Evolutionary conservation across 2,113 vertebrate genomes (phyloP).

Genomic region (Nerophis ophidion): DNA sequence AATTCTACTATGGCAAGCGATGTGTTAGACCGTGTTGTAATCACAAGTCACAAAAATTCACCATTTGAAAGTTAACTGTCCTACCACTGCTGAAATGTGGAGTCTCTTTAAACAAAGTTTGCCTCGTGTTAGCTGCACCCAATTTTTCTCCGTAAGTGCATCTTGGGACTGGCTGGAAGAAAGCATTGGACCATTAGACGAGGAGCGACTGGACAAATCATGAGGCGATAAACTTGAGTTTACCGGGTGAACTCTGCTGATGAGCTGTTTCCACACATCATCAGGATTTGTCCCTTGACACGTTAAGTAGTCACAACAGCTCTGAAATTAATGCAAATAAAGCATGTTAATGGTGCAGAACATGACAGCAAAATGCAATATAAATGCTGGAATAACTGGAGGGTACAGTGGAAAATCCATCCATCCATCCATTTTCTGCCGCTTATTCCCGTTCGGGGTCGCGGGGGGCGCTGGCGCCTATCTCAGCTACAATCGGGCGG

Average conservation of each 20-base stretch:
- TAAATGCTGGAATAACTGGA: constrained; percentile 9
- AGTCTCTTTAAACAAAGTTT: constrained; percentile 31
- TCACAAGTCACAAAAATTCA: constrained; percentile 26
- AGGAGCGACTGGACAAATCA: background rate
- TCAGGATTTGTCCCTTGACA: constrained; percentile 72
- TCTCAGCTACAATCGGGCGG: too few species aligned
- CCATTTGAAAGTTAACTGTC: constrained; percentile 16
- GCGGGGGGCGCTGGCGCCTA: too few species aligned
- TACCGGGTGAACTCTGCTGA: constrained; percentile 68
- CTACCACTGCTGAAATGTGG: constrained; percentile 52
- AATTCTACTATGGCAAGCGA: too few species aligned
- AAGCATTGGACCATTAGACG: constrained; percentile 8
- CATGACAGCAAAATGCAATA: background rate
- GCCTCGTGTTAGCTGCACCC: constrained; percentile 15
- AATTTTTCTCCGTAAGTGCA: constrained; percentile 24
- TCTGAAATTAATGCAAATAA: constrained; percentile 56
- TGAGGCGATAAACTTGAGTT: background rate
- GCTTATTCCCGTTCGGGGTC: too few species aligned
- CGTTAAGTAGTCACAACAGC: constrained; percentile 73
- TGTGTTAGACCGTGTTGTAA: constrained; percentile 1
- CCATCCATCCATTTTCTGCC: too few species aligned
- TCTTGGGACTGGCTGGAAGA: constrained; percentile 40
- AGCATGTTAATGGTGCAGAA: constrained; percentile 5
- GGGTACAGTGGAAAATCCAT: constrained; percentile 3
- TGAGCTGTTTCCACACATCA: constrained; percentile 70